Evolutionary conservation across 2,797 vertebrate genomes (phyloP).

Genomic region (Pyrrhura leucotis): DNA sequence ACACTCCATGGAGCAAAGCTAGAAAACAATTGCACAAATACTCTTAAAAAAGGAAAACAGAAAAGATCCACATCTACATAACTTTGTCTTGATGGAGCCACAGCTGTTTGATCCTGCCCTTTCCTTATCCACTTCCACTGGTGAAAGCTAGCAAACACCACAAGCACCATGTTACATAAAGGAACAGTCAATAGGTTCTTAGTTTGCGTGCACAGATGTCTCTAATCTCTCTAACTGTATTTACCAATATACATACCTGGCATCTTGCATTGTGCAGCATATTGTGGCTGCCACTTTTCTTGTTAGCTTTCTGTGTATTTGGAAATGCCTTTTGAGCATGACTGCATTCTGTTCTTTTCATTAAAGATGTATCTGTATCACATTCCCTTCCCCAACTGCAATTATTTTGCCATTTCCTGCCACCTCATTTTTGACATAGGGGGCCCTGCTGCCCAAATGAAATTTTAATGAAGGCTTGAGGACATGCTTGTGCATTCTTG

Average conservation of each 20-base stretch:
- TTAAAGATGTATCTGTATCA: not conserved
- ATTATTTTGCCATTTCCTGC: constrained; percentile 43
- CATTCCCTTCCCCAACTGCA: not conserved
- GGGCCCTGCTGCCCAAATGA: constrained; percentile 48
- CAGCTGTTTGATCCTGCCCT: not conserved
- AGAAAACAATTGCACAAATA: not conserved
- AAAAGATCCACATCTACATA: not conserved
- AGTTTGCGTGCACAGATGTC: not conserved
- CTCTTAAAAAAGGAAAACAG: not conserved
- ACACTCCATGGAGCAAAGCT: not conserved
- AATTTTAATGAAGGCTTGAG: constrained; percentile 64
- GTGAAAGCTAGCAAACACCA: not conserved
- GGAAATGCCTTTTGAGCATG: constrained; percentile 18
- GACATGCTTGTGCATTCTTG: not conserved
- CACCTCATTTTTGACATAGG: constrained; percentile 44
- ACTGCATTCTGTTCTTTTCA: constrained; percentile 11
- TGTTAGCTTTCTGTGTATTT: not conserved
- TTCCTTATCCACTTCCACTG: not conserved
- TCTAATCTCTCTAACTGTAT: not conserved
- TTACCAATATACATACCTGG: not conserved
- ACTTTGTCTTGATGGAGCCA: not conserved
- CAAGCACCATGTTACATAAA: not conserved
- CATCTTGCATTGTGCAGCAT: not conserved
- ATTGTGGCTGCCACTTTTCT: not conserved
- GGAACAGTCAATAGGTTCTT: not conserved